phyloP scores from a whole-genome alignment of 1,140 invertebrate species.

The Marisa cornuarietis region DNA sequence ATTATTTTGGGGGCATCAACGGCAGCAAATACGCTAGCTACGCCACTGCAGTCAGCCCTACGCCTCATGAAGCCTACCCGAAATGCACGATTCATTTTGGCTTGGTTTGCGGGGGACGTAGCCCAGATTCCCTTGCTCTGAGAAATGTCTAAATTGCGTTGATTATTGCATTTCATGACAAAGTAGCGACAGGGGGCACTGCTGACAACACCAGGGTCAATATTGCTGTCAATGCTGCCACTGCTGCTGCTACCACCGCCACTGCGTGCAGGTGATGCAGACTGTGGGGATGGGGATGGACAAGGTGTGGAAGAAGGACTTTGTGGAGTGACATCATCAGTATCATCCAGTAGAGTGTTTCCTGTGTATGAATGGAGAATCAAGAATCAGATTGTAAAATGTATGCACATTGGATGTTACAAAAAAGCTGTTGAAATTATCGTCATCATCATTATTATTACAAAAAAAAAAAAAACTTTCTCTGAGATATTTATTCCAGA shows the following conservation, averaged over 20 bases:
- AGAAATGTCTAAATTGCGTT: slow-evolving; percentile 68
- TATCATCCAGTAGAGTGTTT: slow-evolving; percentile 17
- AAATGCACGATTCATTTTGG: slow-evolving; percentile 65
- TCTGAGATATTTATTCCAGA: too few relatives aligned
- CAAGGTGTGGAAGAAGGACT: slow-evolving; percentile 55
- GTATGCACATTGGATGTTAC: too few relatives aligned
- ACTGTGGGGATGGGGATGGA: slow-evolving; percentile 32
- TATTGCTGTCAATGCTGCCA: slow-evolving; percentile 19
- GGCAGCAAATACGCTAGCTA: too few relatives aligned
- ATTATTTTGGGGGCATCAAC: too few relatives aligned
- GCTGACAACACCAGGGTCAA: slow-evolving; percentile 25
- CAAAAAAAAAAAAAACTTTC: too few relatives aligned
- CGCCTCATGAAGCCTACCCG: slow-evolving; percentile 56
- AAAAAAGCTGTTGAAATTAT: too few relatives aligned
- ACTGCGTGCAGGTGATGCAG: slow-evolving; percentile 13
- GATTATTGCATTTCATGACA: slow-evolving; percentile 68
- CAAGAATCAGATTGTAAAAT: too few relatives aligned
- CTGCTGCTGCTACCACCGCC: slow-evolving; percentile 16
- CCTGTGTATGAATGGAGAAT: neutral
- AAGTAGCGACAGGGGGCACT: slow-evolving; percentile 60
- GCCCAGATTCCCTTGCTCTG: slow-evolving; percentile 66
- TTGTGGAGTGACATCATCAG: slow-evolving; percentile 34
- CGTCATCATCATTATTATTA: too few relatives aligned
- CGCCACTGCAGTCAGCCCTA: too few relatives aligned
- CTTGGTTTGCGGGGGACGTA: slow-evolving; percentile 66